Conservation (phyloP, 2,888 invertebrate genomes). For the Dasypogon diadema region DNA sequence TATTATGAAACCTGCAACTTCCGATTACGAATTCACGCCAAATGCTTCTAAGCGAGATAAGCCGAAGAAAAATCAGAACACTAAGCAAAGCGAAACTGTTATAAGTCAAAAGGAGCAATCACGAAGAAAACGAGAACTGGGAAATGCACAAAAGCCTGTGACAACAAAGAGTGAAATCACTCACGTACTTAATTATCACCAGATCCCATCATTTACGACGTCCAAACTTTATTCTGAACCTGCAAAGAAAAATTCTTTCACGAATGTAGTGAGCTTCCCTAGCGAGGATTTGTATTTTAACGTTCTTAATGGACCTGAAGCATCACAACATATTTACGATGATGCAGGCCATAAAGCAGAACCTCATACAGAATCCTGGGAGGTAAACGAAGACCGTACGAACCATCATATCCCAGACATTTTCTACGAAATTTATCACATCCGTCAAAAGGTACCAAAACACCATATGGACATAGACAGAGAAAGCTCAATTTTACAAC, state of each 20-base stretch:
- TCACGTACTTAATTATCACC: not conserved
- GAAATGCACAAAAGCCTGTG: too few relatives aligned
- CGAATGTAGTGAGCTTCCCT: slow-evolving; percentile 49
- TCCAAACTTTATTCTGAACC: not conserved
- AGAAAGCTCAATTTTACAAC: not conserved
- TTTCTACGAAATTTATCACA: slow-evolving; percentile 13
- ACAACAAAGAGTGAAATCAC: too few relatives aligned
- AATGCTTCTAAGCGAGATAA: too few relatives aligned
- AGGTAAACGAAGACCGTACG: not conserved
- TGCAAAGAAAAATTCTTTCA: not conserved
- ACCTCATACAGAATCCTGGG: not conserved
- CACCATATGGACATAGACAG: not conserved
- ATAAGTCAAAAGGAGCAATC: too few relatives aligned
- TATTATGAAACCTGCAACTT: slow-evolving; percentile 60
- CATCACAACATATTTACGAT: slow-evolving; percentile 49
- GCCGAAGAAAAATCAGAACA: too few relatives aligned
- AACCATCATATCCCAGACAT: not conserved
- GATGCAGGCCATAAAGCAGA: slow-evolving; percentile 50
- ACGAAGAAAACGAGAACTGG: too few relatives aligned
- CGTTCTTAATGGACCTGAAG: slow-evolving; percentile 30
- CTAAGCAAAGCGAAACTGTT: too few relatives aligned
- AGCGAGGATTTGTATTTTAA: slow-evolving; percentile 56
- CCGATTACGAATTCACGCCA: too few relatives aligned
- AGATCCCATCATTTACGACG: not conserved
- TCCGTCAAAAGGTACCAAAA: not conserved